Base-by-base conservation (phyloP, 2,888 invertebrate genomes). In the Heteromurus nitidus region DNA sequence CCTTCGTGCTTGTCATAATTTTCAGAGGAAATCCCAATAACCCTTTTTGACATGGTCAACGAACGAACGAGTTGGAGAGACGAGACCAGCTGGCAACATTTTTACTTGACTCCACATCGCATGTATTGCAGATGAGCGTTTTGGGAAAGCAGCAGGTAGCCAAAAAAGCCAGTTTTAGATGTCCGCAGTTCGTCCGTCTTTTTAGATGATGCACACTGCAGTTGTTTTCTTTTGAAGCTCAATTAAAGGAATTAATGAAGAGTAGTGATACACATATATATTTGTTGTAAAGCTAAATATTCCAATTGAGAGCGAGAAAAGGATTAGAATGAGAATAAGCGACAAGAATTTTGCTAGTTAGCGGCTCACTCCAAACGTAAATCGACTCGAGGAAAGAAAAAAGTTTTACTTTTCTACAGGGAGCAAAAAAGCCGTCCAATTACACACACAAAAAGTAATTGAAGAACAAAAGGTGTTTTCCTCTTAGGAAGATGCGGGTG, bases 281-380 rank as follows among this genome's bases (percentile, higher is more conserved):
- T 50, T 50, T 50, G 50, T 16, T 18, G 20, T 50, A n/a, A 7
- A 50, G 16, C n/a, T 18, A n/a, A n/a, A n/a, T n/a, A n/a, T n/a
- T n/a, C n/a, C 26, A 13, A 22, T 24, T 26, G 22, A 31, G 28
- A 18, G 31, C 13, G 7, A 7, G 5, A 42, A 42, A 53, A 58
- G 75, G 75, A n/a, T n/a, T n/a, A n/a, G n/a, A 82, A 82, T 80
- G 73, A 69, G 82, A 73, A 77, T 73, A 80, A 84, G 82, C 84
- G 84, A 82, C 73, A 72, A 75, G 75, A 74, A 68, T 70, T 70
- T 80, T 82, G 73, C 80, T 84, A 50, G 60, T 74, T 82, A 73
- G 68, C 79, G 64, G 68, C 76, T 62, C 69, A 55, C 44, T 18
- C 50, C 18, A 50, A 20, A 50, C 22, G 18, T 18, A 50, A 50